These are phyloP conservation scores for Montifringilla adamsi DNA, from an alignment of 2,113 vertebrate species.

Conservation along the genomic window DNA sequence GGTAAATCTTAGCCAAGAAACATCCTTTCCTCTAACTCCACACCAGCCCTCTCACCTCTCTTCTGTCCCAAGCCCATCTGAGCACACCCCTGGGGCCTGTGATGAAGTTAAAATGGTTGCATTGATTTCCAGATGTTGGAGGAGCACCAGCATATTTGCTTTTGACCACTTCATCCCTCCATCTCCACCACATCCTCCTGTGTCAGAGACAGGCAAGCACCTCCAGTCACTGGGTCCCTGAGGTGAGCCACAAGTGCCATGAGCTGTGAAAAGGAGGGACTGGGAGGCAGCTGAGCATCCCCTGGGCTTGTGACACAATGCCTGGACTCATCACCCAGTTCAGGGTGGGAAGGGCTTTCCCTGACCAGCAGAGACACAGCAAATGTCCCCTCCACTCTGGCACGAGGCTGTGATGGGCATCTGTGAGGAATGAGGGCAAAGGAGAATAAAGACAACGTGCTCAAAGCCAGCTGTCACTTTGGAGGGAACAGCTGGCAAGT, in stretches of 20 bases:
- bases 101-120: not conserved
- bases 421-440: not conserved
- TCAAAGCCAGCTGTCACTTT: not conserved
- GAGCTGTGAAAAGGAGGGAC: not conserved
- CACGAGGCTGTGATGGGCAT: not conserved
- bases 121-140: not conserved
- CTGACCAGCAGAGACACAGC: not conserved
- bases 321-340: not conserved
- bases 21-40: not conserved
- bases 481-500: not conserved
- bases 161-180: not conserved
- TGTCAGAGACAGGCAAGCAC: not conserved
- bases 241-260: not conserved
- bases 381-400: not conserved
- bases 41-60: not conserved
- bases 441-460: not conserved
- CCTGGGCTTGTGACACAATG: not conserved
- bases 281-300: not conserved
- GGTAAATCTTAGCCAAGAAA: not conserved
- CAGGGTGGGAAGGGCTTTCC: not conserved
- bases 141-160: not conserved
- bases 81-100: not conserved
- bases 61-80: not conserved
- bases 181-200: not conserved
- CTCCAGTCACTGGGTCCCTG: accelerated